Percentiles rank a stretch among this genome's conserved stretches.
Conservation (phyloP, 2,797 vertebrate species). For the Geotrypetes seraphini region DNA sequence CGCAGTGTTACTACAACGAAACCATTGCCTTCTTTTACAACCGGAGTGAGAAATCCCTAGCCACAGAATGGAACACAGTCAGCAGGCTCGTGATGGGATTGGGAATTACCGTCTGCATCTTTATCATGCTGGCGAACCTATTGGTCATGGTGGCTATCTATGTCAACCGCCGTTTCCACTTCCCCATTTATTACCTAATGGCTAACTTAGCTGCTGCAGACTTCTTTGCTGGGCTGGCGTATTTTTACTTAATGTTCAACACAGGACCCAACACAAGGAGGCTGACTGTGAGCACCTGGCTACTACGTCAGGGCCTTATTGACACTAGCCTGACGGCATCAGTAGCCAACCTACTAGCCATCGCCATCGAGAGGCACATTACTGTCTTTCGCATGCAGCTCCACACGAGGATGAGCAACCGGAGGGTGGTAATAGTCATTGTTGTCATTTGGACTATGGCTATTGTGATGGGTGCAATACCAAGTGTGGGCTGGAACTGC, state of each 20-base stretch:
- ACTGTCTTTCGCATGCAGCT: conserved; percentile 98
- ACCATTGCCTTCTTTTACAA: conserved; percentile 98
- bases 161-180: conserved; percentile 96
- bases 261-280: conserved; percentile 93
- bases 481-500: conserved; percentile 96
- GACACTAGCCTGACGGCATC: conserved; percentile 95
- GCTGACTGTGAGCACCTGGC: conserved; percentile 90
- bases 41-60: conserved; percentile 81
- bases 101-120: conserved; percentile 95
- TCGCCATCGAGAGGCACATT: conserved; percentile 95
- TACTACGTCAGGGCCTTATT: conserved; percentile 92
- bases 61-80: conserved; percentile 87
- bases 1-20: conserved; percentile 94
- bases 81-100: conserved; percentile 96
- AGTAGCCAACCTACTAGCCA: conserved; percentile 90
- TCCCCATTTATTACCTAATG: conserved; percentile 99
- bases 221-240: conserved; percentile 95
- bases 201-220: conserved; percentile 95
- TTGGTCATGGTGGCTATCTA: conserved; percentile 98
- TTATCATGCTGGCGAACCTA: conserved; percentile 97
- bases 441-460: conserved; percentile 98
- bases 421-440: conserved; percentile 90
- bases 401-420: conserved; percentile 95
- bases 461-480: conserved; percentile 93
- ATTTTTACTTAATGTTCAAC: conserved; percentile 99